Evolutionary conservation across 2,888 invertebrate genomes (phyloP), one percentile per base, ranked within the genome.

Genomic region (Brassicogethes aeneus): DNA sequence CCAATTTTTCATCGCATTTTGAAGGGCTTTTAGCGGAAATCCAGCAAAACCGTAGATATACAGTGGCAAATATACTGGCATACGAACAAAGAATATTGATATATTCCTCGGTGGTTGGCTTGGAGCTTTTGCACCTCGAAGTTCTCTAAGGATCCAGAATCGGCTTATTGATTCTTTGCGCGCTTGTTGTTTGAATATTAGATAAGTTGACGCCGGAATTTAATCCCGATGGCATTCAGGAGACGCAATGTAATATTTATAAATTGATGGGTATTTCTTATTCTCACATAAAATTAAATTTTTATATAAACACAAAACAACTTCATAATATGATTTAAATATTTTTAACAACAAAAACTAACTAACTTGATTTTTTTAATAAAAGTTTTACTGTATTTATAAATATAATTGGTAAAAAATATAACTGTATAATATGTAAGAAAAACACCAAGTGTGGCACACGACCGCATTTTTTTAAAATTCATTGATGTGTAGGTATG

Each of bases 181-280:
- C 55, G 55, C 53, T 59, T 59, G 57, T 60, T 61, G 58, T 61
- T 61, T 61, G 60, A 61, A 61, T 61, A 61, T 61, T 59, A 60
- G 59, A 61, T 60, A 59, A 56, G 55, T 54, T 50, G 52, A 55
- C 60, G 53, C n/a, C 53, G 58, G 60, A 59, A 60, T 61, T 59
- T 58, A 57, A 61, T 60, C 60, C 60, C 56, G 45, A 36, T 47
- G 57, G 58, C 51, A 58, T 57, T 56, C 56, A 43, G 51, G 50
- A 54, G 53, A 49, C 51, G 47, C 49, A 46, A 59, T 57, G 53
- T 46, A 53, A 56, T 56, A 56, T 56, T 54, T 55, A 55, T 53
- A 54, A 41, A 40, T 37, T n/a, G n/a, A n/a, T n/a, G n/a, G 46
- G 33, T 36, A 10, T 23, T 23, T 32, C 29, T 47, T 23, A 23